These are phyloP conservation scores for Rachycentron canadum DNA, from an alignment of 2,797 vertebrate species.

Conservation along the genomic window DNA sequence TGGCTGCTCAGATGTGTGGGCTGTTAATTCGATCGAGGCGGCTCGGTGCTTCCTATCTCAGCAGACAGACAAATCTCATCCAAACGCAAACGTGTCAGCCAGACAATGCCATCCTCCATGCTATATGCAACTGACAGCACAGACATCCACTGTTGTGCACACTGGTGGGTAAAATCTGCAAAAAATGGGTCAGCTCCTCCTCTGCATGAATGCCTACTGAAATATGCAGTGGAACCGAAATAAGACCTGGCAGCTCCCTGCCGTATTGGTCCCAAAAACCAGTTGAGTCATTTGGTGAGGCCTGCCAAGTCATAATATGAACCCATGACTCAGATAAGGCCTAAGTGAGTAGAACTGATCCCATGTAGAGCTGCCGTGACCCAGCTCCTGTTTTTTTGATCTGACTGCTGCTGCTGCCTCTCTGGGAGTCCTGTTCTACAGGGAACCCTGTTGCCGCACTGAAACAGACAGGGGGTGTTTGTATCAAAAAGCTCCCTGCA, in stretches of 20 bases:
- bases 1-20: conserved; percentile 4
- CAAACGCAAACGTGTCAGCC: conserved; percentile 23
- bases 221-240: conserved; percentile 79
- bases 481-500: conserved; percentile 21
- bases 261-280: conserved; percentile 70
- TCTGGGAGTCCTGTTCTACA: conserved; percentile 36
- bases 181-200: conserved; percentile 78
- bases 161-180: conserved; percentile 53
- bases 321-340: conserved; percentile 74
- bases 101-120: conserved; percentile 39
- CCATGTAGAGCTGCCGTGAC: conserved; percentile 58
- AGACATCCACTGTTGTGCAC: conserved; percentile 42
- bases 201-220: conserved; percentile 72
- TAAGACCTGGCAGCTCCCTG: conserved; percentile 76
- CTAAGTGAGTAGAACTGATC: conserved; percentile 64
- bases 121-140: conserved; percentile 23
- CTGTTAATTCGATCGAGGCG: conserved; percentile 20
- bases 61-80: conserved; percentile 25
- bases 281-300: conserved; percentile 69
- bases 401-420: conserved; percentile 36
- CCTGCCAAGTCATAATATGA: conserved; percentile 74
- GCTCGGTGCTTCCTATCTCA: background rate
- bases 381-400: conserved; percentile 42
- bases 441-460: conserved; percentile 35
- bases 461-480: conserved; percentile 26